Evolutionary conservation across 2,113 vertebrate genomes (phyloP), one percentile per base, ranked within the genome.

Genomic region (Atrichornis clamosus): DNA sequence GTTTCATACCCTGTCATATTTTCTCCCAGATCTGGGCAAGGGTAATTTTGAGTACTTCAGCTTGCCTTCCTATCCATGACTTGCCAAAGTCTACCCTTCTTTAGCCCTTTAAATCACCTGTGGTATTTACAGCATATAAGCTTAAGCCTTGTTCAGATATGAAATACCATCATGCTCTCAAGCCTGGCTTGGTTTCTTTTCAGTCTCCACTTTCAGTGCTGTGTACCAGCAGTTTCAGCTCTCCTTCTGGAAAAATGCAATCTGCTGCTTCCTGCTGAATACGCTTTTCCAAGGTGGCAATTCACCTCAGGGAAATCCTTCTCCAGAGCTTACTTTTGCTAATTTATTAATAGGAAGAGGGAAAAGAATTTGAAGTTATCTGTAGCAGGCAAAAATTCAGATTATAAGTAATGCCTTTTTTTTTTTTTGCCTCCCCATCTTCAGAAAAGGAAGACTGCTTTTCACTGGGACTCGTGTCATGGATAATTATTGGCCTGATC

Each of bases 401-500:
- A 60, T 72, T 52, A 33, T 46, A 50, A 59, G 11, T 60, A 74
- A 86, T 67, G 10, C 41, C 44, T 55, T 35, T 60, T n/a, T 46
- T 41, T n/a, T 50, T 62, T 53, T 95, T 86, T 44, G 23, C 22
- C 22, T 91, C 9, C 11, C 5, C 15, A n/a, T 74, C 20, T 92
- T 56, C 60, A 97, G 94, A 95, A 21, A 91, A 95, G n/a, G 79
- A 95, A 63, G 65, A 91, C 44, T 93, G 96, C 73, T 53, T 90
- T 94, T 96, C 97, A 50, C 93, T 95, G 42, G 90, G 93, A 24
- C 26, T 92, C 10, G 37, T 69, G 53, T 84, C 96, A 82, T 98
- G 97, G 97, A 69, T 98, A 78, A 95, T 97, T 44, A 89, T 93
- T 59, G 84, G 97, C 19, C 63, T 97, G 60, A 84, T 86, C 11